Conservation (phyloP, 2,888 invertebrate genomes). For the Adelognathus sp. region DNA sequence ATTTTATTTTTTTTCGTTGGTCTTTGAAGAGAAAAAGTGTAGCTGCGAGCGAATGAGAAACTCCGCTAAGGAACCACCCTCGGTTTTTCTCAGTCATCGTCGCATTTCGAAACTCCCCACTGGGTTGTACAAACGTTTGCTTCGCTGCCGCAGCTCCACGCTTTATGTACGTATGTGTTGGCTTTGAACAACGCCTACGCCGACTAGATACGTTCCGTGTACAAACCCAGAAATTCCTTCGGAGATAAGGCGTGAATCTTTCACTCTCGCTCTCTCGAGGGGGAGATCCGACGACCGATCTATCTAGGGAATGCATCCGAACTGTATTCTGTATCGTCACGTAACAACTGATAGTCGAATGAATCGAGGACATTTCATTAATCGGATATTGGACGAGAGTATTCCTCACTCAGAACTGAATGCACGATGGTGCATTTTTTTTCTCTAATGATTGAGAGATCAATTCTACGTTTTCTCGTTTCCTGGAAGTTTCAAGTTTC, state of each 20-base stretch:
- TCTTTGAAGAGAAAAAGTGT: not conserved
- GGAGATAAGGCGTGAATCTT: slow-evolving; percentile 17
- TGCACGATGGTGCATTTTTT: too few species aligned
- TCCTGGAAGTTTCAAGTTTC: too few species aligned
- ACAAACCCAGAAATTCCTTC: slow-evolving; percentile 44
- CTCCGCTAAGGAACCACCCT: slow-evolving; percentile 14
- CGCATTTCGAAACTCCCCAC: slow-evolving; percentile 1
- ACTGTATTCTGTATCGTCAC: not conserved
- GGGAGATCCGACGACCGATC: not conserved
- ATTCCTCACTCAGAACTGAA: too few species aligned
- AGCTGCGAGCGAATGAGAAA: not conserved
- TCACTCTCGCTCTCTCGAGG: not conserved
- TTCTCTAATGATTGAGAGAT: too few species aligned
- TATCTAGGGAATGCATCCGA: not conserved
- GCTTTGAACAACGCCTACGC: slow-evolving; percentile 44
- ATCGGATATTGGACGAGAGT: too few species aligned
- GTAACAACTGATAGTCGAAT: not conserved
- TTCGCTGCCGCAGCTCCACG: not conserved
- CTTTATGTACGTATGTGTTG: not conserved
- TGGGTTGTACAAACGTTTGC: not conserved
- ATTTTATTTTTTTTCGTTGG: not conserved
- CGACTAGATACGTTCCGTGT: slow-evolving; percentile 11
- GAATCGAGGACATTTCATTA: too few species aligned
- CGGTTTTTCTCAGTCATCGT: not conserved
- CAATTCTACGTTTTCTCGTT: too few species aligned